Base-by-base conservation (phyloP, 2,888 invertebrate species). In the Perdita meconis region DNA sequence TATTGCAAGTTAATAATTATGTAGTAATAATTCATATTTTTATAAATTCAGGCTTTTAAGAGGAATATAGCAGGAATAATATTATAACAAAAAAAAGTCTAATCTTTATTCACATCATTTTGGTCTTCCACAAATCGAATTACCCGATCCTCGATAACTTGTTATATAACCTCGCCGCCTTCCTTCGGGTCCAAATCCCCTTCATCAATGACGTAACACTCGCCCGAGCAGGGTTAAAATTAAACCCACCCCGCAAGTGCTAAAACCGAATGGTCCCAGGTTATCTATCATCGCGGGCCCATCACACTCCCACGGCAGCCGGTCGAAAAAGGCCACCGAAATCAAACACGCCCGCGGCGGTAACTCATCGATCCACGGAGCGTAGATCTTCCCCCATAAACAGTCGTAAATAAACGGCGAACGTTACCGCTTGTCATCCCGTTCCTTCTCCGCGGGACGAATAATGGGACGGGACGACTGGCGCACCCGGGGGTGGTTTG, bases 281-380 rank as follows among this genome's bases (percentile, higher is more conserved):
- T 51, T 44, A 81, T 79, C 55, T 72, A 63, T 77, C 71, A 78
- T 59, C 57, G 36, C 70, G 56, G 47, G 47, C 38, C 19, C 24
- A 59, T 68, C 38, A 47, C 16, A 3, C 13, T 10, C n/a, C 69
- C 38, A 47, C 47, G 47, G 47, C 47, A 47, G 22, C 12, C 19
- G 40, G 34, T 38, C 26, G n/a, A 13, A 40, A 55, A 55, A 30
- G 22, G 26, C 34, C 56, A 38, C 50, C 56, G 50, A 71, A 71
- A 69, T 71, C 70, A 71, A 72, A 71, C 71, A 60, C 12, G 60
- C 72, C 59, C 71, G 60, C 34, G 72, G 71, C 71, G 56, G 13
- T 42, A 47, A 42, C 24, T 60, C 60, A 55, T 61, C 72, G 71
- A 60, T 53, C 34, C 16, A 10, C 2, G 10, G 10, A 16, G 22